Evolutionary conservation across 2,888 invertebrate genomes (phyloP), one percentile per base, ranked within the genome.

Genomic region (Atethmia centrago): DNA sequence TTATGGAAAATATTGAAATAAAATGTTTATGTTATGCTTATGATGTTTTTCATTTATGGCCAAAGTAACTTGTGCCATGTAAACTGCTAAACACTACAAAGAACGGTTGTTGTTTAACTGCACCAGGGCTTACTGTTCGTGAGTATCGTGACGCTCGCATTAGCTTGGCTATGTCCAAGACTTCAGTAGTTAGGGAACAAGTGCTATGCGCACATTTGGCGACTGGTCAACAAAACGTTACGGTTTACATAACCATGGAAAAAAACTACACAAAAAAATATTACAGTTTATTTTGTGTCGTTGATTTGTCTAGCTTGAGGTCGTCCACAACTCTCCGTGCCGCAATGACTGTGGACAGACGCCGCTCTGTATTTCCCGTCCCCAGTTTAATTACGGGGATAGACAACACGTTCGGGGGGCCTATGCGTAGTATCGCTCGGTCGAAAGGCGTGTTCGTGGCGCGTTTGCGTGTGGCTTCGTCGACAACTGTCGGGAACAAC

Each of bases 11-110:
- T 95, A 94, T 94, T 95, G 93, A 94, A 95, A 94, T 95, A 95
- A 94, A 95, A 92, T 94, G 94, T 94, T 95, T 94, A 95, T 90
- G 95, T 94, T 95, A 94, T 93, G 95, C 95, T 94, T 93, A 90
- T n/a, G 56, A 67, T 59, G 58, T 79, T 85, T 82, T 85, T 88
- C 88, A 80, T 81, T 86, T 25, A 21, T 28, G 49, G 2, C 25
- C 14, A 21, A 55, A 25, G 21, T 28, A 12, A 72, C n/a, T 14
- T 28, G 49, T 21, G 10, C 9, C 28, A 28, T 42, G 4, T 21
- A 19, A 47, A 19, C 3, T n/a, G 10, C n/a, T n/a, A 7, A 49
- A n/a, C 19, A n/a, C 16, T 3, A 19, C 28, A 51, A 14, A 9
- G 12, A 8, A 16, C 36, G 8, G 21, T 25, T 19, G 31, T 61